phyloP scores from a whole-genome alignment of 2,113 vertebrate species.

The Chaetops frenatus region DNA sequence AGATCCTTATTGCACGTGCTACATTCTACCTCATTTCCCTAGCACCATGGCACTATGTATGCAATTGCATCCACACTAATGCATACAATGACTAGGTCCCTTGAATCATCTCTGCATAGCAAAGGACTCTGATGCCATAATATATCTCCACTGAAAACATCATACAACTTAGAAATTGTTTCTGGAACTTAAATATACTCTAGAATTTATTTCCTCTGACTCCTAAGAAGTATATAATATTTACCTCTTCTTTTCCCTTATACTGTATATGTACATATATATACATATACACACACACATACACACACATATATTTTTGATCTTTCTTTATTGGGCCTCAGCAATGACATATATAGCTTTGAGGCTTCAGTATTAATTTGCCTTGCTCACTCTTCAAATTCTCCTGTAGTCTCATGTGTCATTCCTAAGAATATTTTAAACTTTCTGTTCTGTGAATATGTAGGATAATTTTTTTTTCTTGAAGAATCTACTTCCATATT shows the following conservation, averaged over 20 bases:
- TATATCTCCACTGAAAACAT: background rate
- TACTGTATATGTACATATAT: fast-evolving
- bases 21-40: background rate
- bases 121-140: background rate
- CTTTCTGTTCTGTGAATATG: background rate
- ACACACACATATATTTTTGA: background rate
- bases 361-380: background rate
- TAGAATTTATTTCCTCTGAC: background rate
- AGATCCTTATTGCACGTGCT: background rate
- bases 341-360: background rate
- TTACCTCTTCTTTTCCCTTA: background rate
- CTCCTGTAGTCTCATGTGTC: background rate
- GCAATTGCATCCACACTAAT: background rate
- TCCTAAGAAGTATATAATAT: background rate
- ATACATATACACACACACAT: background rate
- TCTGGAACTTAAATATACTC: background rate
- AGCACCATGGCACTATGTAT: background rate
- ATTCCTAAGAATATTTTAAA: background rate
- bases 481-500: background rate
- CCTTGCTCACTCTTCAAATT: background rate
- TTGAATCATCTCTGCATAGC: background rate
- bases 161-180: background rate
- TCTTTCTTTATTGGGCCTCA: background rate
- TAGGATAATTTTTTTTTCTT: background rate
- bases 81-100: too few species aligned